Base-by-base conservation (phyloP, 2,888 invertebrate genomes). In the Tinea trinotella region DNA sequence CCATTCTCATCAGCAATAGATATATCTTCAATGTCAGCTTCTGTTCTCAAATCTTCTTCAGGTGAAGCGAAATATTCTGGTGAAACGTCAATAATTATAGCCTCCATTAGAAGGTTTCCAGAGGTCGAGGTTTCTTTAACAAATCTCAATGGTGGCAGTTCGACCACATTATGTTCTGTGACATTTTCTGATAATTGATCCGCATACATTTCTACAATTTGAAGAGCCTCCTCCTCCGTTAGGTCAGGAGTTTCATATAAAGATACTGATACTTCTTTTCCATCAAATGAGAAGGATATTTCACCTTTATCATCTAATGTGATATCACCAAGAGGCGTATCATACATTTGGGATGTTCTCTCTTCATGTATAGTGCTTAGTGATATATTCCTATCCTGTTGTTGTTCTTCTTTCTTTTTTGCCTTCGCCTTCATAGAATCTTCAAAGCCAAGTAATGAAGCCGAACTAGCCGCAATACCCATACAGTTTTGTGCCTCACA, bases 191-290 rank as follows among this genome's bases (percentile, higher is more conserved):
- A 96, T 56, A 96, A 87, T 74, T 96, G 95, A 70, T 96, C 95
- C 0, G 96, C 96, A 67, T 96, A 96, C 95, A 96, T 96, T 87
- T 96, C 96, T 0, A 96, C 93, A 63, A 96, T 95, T 79, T 96
- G 93, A 24, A 95, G 84, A 0, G 96, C 96, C 81, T 96, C 96
- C 73, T 96, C 95, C 75, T 96, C 95, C 0, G 96, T 96, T 52
- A 96, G 84, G 77, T 96, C 96, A 0, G 96, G 96, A 0, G 96
- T 96, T 82, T 96, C 96, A 66, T 96, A 96, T 1, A 96, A 77
- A 2, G 96, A 96, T 0, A 96, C 94, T 0, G 95, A 95, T 0
- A 96, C 94, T 80, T 96, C 96, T 78, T 94, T 95, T 1, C 96
- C 96, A 64, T 96, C 96, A 61, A 96, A 95, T 1, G 95, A 95